Base-by-base conservation (phyloP, 2,888 invertebrate genomes). In the Pyrrhia umbra region DNA sequence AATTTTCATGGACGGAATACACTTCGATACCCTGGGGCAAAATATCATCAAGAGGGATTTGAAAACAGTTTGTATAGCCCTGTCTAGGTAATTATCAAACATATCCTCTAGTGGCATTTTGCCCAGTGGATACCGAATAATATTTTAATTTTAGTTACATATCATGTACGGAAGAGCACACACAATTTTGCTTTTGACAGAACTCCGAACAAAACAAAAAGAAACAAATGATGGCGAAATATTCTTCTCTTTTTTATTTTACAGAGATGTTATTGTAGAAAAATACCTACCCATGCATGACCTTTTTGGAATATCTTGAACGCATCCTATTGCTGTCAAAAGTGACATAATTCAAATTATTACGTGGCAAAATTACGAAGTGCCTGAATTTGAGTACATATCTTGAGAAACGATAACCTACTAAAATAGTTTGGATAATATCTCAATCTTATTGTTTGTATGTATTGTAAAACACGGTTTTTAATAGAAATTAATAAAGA, bases 21-120 rank as follows among this genome's bases (percentile, higher is more conserved):
- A 56, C n/a, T 70, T 60, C 16, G 77, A 68, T 66, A 85, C 52
- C 70, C 62, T 78, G 6, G 85, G 83, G 76, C 81, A 84, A 72
- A 82, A 79, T 80, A 84, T 78, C 79, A 77, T 42, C 40, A 87
- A 64, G 45, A 88, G 68, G 21, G 75, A 61, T 69, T 77, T 49
- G 20, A 86, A 77, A 18, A 73, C 80, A 3, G 66, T 72, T 66
- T 83, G 81, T 20, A 87, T 61, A 6, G 79, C 83, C 68, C 80
- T 79, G 47, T 88, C 86, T n/a, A 87, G 34, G 62, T 63, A 86
- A 8, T 40, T 73, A 70, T 75, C 79, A 57, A 84, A 52, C 30
- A 86, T 46, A 57, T 85, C 82, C 65, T 84, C 81, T 46, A 84
- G 56, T 57, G 73, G 80, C 85, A 86, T 88, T 79, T 86, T 85